Evolutionary conservation across 2,113 vertebrate genomes (phyloP).

Genomic region (Gnathonemus echidnorhynchus): DNA sequence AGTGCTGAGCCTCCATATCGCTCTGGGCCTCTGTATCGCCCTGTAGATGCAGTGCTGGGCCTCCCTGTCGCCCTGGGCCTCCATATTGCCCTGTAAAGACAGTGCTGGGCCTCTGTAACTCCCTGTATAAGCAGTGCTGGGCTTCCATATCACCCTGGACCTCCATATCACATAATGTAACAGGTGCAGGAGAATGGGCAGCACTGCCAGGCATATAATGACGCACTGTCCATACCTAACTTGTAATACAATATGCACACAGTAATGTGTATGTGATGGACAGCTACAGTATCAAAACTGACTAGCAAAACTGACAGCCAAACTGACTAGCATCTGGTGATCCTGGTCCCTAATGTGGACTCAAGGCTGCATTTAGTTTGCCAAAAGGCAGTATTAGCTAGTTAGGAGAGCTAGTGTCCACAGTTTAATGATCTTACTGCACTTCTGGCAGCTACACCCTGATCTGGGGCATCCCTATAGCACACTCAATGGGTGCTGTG

Average conservation of each 20-base stretch:
- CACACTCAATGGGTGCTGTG: background rate
- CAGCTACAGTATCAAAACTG: background rate
- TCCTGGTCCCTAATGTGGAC: background rate
- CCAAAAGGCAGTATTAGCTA: background rate
- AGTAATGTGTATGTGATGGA: background rate
- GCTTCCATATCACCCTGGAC: too few relatives aligned
- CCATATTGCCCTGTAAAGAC: too few relatives aligned
- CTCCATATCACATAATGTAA: background rate
- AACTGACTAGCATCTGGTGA: background rate
- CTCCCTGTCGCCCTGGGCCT: too few relatives aligned
- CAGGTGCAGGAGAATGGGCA: background rate
- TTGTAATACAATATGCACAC: background rate
- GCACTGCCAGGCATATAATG: background rate
- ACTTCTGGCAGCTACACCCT: background rate
- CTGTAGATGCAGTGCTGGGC: too few relatives aligned
- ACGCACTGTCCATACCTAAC: background rate
- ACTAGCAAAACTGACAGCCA: background rate
- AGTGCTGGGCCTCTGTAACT: too few relatives aligned
- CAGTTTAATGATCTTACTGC: slow-evolving; percentile 20
- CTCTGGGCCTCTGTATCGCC: too few relatives aligned
- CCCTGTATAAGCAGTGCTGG: background rate
- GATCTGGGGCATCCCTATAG: background rate
- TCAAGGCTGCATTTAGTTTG: background rate
- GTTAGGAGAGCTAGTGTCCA: background rate
- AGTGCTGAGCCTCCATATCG: background rate